Conservation (phyloP, 2,113 vertebrate genomes). For the Microcebus griseorufus region DNA sequence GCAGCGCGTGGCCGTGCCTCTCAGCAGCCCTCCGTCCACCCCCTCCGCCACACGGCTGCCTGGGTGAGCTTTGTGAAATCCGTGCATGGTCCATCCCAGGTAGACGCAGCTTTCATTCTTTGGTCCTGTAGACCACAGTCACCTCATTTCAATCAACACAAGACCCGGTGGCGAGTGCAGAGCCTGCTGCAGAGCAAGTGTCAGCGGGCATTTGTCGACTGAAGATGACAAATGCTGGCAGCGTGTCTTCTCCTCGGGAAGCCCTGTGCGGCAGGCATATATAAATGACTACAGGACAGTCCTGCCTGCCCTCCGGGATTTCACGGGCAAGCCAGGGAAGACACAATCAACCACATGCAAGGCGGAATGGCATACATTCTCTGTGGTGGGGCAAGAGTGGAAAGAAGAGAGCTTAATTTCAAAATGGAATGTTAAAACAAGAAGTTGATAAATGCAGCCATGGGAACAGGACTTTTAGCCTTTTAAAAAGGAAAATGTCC, state of each 20-base stretch:
- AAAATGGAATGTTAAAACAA: not conserved
- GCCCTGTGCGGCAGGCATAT: not conserved
- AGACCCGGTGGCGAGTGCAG: not conserved
- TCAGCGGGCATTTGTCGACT: not conserved
- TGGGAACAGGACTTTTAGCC: not conserved
- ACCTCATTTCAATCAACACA: not conserved
- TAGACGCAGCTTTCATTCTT: not conserved
- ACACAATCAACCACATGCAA: not conserved
- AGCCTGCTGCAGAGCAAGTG: not conserved
- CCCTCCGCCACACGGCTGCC: not conserved
- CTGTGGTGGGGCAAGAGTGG: not conserved
- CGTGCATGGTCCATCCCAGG: not conserved
- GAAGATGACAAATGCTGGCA: not conserved
- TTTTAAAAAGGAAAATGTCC: not conserved
- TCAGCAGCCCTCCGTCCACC: not conserved
- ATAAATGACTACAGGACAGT: not conserved
- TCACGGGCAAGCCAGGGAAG: not conserved
- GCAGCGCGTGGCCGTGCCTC: rapidly evolving
- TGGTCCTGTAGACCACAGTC: not conserved
- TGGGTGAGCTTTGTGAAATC: not conserved
- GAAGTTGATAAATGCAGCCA: not conserved
- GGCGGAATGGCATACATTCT: not conserved
- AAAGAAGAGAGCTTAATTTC: constrained; percentile 2
- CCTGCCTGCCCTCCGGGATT: not conserved
- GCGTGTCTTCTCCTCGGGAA: not conserved